phyloP scores from a whole-genome alignment of 2,113 vertebrate species.

The Baryphthengus martii region DNA sequence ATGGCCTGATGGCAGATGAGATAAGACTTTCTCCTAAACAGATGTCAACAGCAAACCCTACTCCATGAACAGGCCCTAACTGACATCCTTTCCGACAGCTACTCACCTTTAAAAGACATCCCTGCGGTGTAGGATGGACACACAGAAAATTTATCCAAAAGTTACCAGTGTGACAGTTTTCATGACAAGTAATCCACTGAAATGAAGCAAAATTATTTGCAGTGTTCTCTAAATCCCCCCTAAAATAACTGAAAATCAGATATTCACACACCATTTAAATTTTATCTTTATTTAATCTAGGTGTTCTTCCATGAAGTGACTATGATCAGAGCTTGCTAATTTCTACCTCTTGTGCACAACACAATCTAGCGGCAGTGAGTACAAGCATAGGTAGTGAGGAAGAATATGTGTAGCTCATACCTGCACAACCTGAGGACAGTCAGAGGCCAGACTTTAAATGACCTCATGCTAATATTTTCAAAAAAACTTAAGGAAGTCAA shows the following conservation, averaged over 20 bases:
- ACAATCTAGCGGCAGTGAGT: background rate
- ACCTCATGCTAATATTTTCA: background rate
- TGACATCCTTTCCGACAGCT: background rate
- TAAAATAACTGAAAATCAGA: background rate
- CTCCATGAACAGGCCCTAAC: background rate
- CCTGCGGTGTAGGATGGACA: background rate
- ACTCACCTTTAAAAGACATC: background rate
- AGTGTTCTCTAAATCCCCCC: background rate
- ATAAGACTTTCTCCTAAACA: background rate
- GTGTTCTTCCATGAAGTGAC: background rate
- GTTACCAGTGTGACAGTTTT: background rate
- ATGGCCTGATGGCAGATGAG: background rate
- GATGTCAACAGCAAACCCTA: background rate
- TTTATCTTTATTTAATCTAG: background rate
- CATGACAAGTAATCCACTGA: background rate
- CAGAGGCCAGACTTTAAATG: background rate
- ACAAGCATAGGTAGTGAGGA: background rate
- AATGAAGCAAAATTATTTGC: background rate
- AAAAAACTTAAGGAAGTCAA: background rate
- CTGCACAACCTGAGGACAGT: background rate
- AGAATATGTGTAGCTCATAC: rapidly evolving
- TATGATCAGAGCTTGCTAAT: background rate
- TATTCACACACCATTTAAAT: background rate
- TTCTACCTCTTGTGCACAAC: background rate
- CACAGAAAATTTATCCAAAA: background rate